Percentiles rank a stretch among this genome's conserved stretches.
Conservation (phyloP, 2,113 vertebrate species). For the Indri indri region DNA sequence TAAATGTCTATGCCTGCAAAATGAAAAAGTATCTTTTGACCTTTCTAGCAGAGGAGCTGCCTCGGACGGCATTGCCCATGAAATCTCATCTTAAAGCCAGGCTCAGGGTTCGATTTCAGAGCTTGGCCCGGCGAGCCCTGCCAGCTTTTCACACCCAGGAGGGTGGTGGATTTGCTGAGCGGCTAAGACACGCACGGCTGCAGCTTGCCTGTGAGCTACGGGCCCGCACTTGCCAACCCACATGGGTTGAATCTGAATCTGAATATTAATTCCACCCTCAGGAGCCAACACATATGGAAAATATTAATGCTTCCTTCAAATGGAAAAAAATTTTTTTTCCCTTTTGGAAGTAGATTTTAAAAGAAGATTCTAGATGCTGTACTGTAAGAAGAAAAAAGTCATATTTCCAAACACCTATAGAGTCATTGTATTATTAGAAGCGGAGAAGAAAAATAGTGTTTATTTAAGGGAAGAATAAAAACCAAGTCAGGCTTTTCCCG, state of each 20-base stretch:
- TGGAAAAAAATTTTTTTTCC: neutral
- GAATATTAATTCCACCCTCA: neutral
- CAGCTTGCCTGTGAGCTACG: neutral
- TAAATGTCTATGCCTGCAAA: neutral
- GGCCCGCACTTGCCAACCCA: neutral
- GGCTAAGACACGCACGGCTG: neutral
- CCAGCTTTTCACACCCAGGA: neutral
- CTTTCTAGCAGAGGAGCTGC: neutral
- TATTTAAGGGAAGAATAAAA: conserved; percentile 5
- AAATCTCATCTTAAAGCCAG: neutral
- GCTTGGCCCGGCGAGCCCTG: too few relatives aligned
- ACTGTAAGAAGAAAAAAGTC: neutral
- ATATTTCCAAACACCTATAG: neutral
- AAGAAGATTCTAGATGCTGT: neutral
- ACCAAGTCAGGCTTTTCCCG: neutral
- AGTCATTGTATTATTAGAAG: neutral
- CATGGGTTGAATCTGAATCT: neutral
- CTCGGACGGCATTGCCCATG: neutral
- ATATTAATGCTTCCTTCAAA: conserved; percentile 34
- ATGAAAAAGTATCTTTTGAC: neutral
- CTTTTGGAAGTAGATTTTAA: neutral
- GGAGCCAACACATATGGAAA: neutral
- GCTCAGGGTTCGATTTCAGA: neutral
- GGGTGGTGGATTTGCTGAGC: neutral
- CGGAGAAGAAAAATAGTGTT: neutral